Evolutionary conservation across 2,113 vertebrate genomes (phyloP).

Genomic region (Antennarius striatus): DNA sequence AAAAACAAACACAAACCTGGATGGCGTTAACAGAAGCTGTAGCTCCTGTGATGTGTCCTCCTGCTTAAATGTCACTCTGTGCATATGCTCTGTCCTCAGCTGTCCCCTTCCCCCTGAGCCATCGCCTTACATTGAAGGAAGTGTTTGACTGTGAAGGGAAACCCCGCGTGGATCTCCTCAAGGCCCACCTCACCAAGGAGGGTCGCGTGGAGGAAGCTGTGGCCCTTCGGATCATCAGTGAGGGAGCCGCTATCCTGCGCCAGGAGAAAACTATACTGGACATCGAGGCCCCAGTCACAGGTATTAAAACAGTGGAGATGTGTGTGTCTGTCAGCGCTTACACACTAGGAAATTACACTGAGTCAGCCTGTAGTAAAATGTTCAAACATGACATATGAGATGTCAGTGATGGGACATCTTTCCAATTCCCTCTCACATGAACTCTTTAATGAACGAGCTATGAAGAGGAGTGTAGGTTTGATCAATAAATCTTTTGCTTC

Average conservation of each 20-base stretch:
- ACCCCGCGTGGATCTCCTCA: constrained; percentile 83
- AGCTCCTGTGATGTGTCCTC: constrained; percentile 9
- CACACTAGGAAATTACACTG: too few species aligned
- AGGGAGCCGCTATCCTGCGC: constrained; percentile 82
- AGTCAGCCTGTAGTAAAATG: too few species aligned
- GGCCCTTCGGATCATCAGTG: constrained; percentile 79
- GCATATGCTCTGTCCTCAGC: constrained; percentile 69
- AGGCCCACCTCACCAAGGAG: constrained; percentile 85
- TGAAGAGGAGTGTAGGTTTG: too few species aligned
- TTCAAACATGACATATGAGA: too few species aligned
- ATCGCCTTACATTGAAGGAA: constrained; percentile 85
- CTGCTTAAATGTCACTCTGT: constrained; percentile 22
- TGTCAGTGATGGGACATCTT: too few species aligned
- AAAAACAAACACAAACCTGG: neutral
- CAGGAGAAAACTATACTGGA: constrained; percentile 86
- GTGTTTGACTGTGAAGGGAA: constrained; percentile 85
- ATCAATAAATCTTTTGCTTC: too few species aligned
- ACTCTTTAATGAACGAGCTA: too few species aligned
- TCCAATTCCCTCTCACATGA: too few species aligned
- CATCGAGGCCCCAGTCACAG: constrained; percentile 86
- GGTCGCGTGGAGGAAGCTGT: constrained; percentile 82
- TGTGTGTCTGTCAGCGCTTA: too few species aligned
- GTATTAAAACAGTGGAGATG: constrained; percentile 45
- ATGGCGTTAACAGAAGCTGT: constrained; percentile 11
- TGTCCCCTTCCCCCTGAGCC: constrained; percentile 84